Percentiles rank a stretch among this genome's conserved stretches.
Evolutionary conservation across 2,888 invertebrate genomes (phyloP).

Genomic region (Thera obeliscata): DNA sequence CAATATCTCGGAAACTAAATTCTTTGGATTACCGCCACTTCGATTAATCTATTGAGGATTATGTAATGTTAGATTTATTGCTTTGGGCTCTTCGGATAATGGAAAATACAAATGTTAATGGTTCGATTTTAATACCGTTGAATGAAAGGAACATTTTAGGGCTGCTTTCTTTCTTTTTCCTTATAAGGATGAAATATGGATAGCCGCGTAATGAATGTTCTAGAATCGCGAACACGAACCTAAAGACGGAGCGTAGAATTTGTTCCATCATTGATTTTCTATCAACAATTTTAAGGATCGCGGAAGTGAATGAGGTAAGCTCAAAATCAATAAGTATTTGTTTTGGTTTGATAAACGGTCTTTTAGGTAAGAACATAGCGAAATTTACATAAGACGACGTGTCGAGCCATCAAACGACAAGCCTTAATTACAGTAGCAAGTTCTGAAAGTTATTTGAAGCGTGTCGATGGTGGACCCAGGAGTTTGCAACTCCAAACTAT

Average conservation of each 20-base stretch:
- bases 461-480: background rate
- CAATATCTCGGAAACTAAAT: constrained; percentile 24
- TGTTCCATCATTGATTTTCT: too few relatives aligned
- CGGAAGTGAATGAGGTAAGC: too few relatives aligned
- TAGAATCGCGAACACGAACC: too few relatives aligned
- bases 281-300: too few relatives aligned
- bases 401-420: background rate
- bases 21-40: constrained; percentile 15
- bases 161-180: background rate
- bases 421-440: background rate
- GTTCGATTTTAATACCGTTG: background rate
- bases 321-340: too few relatives aligned
- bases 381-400: background rate
- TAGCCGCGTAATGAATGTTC: too few relatives aligned
- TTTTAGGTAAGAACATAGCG: too few relatives aligned
- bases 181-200: too few relatives aligned
- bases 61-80: constrained; percentile 22
- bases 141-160: background rate
- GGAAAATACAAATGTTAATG: background rate
- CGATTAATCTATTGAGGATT: constrained; percentile 30
- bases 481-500: constrained; percentile 1
- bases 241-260: too few relatives aligned
- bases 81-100: background rate
- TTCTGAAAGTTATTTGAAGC: background rate
- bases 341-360: too few relatives aligned